These are phyloP conservation scores for Tachyglossus aculeatus DNA, from an alignment of 2,797 vertebrate species.

Conservation along the genomic window DNA sequence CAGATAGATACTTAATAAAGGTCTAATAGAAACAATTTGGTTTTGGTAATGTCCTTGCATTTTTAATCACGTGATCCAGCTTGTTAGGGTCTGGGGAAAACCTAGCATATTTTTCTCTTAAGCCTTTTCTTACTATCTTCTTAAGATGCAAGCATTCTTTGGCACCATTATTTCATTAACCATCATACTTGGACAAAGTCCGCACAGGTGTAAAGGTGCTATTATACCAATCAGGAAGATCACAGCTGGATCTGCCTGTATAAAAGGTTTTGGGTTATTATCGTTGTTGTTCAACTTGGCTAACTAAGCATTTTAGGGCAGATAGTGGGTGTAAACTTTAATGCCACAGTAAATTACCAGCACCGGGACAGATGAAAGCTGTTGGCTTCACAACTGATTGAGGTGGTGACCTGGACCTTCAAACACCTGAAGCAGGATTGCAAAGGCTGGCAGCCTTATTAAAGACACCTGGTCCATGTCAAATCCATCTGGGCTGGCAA, in stretches of 20 bases:
- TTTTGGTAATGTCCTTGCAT: background rate
- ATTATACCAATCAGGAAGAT: background rate
- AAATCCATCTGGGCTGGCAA: fast-evolving
- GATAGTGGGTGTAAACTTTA: background rate
- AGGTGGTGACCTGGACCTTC: slow-evolving; percentile 43
- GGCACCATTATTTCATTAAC: slow-evolving; percentile 23
- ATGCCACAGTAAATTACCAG: slow-evolving; percentile 50
- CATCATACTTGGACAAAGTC: background rate
- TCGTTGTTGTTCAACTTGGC: background rate
- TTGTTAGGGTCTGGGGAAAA: background rate
- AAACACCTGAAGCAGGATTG: slow-evolving; percentile 20
- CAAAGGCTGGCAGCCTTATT: slow-evolving; percentile 15
- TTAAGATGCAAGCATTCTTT: background rate
- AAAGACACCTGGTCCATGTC: background rate
- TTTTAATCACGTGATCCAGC: background rate
- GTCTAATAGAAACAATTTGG: too few relatives aligned
- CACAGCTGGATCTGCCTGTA: background rate
- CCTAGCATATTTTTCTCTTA: background rate
- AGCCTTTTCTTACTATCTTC: background rate
- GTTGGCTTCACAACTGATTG: slow-evolving; percentile 27
- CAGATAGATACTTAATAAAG: too few relatives aligned
- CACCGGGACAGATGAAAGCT: slow-evolving; percentile 39
- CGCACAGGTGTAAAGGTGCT: background rate
- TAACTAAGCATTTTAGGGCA: background rate
- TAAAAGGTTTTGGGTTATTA: background rate